These are phyloP conservation scores for Apodemia arnacis DNA, from an alignment of 2,888 invertebrate genomes.

Conservation along the genomic window DNA sequence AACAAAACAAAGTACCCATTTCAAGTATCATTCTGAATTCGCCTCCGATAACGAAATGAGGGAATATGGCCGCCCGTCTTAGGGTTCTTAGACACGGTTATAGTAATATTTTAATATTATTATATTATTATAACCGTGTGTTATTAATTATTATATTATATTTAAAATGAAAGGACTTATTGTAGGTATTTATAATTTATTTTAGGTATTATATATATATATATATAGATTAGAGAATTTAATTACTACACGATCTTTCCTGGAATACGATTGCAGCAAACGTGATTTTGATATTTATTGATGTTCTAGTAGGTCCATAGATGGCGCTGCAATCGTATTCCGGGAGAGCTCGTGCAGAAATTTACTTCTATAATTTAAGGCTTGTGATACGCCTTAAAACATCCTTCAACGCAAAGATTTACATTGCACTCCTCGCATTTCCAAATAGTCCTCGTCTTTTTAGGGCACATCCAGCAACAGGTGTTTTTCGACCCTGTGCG, in stretches of 20 bases:
- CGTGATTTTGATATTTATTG: background rate
- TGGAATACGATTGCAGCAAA: background rate
- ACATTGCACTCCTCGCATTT: slow-evolving; percentile 78
- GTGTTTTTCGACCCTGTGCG: slow-evolving; percentile 54
- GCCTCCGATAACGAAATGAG: background rate
- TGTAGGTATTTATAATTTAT: background rate
- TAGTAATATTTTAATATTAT: background rate
- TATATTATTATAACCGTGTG: background rate
- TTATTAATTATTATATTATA: background rate
- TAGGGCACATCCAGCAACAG: slow-evolving; percentile 69
- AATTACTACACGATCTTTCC: background rate
- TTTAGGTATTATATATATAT: background rate
- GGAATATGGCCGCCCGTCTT: no score
- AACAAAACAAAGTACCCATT: background rate
- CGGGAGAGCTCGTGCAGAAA: background rate
- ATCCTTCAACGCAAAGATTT: slow-evolving; percentile 73
- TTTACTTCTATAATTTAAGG: background rate
- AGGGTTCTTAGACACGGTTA: no score
- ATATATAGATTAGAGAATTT: background rate
- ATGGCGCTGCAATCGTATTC: background rate
- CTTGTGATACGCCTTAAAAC: slow-evolving; percentile 72
- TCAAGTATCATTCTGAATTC: background rate
- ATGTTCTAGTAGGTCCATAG: no score
- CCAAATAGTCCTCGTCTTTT: slow-evolving; percentile 72
- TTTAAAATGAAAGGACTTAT: background rate